A percentile compares a stretch with the other conserved stretches of the same genome.
Evolutionary conservation across 2,113 vertebrate species (phyloP).

Genomic region (Dasyprocta punctata): DNA sequence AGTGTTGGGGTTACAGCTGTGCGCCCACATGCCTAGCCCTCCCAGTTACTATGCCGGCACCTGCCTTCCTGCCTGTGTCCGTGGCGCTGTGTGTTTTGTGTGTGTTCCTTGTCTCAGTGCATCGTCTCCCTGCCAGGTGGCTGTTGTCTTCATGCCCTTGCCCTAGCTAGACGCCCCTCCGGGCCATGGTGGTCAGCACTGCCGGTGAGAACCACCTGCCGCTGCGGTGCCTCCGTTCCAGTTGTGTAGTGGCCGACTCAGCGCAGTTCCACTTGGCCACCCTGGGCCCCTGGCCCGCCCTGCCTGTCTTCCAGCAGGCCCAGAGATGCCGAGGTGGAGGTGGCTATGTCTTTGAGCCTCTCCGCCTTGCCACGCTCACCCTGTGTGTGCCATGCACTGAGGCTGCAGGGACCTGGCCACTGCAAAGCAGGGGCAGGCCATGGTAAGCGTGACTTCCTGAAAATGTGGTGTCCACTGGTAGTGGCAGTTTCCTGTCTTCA

Average conservation of each 20-base stretch:
- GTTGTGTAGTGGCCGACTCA: neutral
- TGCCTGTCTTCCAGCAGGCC: too few relatives aligned
- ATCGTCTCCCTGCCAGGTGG: neutral
- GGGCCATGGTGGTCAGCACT: rapidly evolving
- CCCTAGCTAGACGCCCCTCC: neutral
- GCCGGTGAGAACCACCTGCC: neutral
- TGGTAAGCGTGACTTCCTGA: neutral
- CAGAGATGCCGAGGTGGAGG: rapidly evolving
- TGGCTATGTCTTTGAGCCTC: neutral
- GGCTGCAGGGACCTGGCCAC: neutral
- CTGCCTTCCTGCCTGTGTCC: too few relatives aligned
- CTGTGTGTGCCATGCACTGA: too few relatives aligned
- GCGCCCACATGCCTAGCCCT: too few relatives aligned
- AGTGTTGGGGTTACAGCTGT: neutral
- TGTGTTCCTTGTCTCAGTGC: neutral
- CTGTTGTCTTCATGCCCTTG: rapidly evolving
- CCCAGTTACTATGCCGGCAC: neutral
- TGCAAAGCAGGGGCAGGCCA: rapidly evolving
- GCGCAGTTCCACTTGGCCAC: neutral
- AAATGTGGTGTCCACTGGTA: rapidly evolving
- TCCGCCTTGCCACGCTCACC: neutral
- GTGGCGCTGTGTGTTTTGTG: too few relatives aligned
- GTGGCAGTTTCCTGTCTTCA: too few relatives aligned
- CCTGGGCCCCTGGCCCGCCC: too few relatives aligned
- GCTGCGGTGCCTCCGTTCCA: rapidly evolving